Conservation (phyloP, 1,140 invertebrate species). For the Drosophila lowei region DNA sequence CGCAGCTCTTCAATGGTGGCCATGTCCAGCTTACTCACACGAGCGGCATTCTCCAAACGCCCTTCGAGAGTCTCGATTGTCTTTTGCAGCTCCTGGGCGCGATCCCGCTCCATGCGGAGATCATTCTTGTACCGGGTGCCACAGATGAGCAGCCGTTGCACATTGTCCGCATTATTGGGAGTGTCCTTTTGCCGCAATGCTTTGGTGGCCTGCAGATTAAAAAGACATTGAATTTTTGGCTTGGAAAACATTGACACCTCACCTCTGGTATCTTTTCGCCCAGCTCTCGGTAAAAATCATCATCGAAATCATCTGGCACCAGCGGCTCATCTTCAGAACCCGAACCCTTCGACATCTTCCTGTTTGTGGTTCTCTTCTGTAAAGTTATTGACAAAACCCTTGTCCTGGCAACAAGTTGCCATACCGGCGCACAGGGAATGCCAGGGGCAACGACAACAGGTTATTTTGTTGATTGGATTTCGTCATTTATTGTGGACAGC, state of each 20-base stretch:
- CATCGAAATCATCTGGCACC: conserved; percentile 78
- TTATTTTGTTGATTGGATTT: conserved; percentile 5
- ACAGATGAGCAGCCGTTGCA: conserved; percentile 75
- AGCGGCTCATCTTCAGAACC: conserved; percentile 79
- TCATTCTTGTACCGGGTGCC: conserved; percentile 73
- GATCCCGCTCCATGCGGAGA: conserved; percentile 57
- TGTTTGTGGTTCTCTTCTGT: background rate
- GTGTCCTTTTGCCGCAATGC: conserved; percentile 77
- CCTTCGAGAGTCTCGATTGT: conserved; percentile 54
- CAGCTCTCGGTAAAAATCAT: conserved; percentile 73
- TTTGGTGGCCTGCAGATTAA: conserved; percentile 61
- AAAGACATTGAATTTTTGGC: background rate
- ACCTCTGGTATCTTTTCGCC: conserved; percentile 75
- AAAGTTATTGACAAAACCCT: conserved; percentile 59
- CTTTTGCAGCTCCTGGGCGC: conserved; percentile 59
- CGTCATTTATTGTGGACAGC: conserved; percentile 11
- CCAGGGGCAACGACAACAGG: conserved; percentile 55
- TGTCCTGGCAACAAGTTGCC: conserved; percentile 69
- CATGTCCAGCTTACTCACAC: conserved; percentile 71
- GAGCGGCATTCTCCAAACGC: conserved; percentile 58
- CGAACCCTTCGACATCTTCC: conserved; percentile 69
- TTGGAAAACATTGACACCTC: background rate
- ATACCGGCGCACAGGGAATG: conserved; percentile 40
- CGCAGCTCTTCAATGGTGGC: conserved; percentile 76
- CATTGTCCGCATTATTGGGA: conserved; percentile 80